Evolutionary conservation across 2,888 invertebrate species (phyloP), one percentile per base, ranked within the genome.

Genomic region (Hirtodrosophila cameraria): DNA sequence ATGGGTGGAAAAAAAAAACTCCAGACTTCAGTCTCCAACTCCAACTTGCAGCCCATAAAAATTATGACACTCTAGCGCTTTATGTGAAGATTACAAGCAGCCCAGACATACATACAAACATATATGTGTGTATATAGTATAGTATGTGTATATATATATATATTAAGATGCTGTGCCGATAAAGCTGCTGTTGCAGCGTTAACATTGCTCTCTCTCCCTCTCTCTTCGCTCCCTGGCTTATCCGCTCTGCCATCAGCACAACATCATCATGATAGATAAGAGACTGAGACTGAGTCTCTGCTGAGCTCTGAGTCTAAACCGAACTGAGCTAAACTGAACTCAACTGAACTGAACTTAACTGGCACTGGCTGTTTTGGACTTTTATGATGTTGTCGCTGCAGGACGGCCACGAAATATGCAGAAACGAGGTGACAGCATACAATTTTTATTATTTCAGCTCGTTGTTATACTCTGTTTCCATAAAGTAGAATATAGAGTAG

Each of bases 241-340:
- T 86, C 82, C 72, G 75, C 30, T 43, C 30, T 66, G 67, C 67
- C 85, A 82, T 86, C 82, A 76, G 68, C 67, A 75, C 61, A 86
- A 81, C 84, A 82, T 83, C 77, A 86, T 70, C 84, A 60, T 67
- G 67, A 72, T 69, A 86, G 82, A 84, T 81, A 85, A 86, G 78
- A 55, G 55, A 38, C 42, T n/a, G 33, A 41, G 53, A n/a, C 28
- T 45, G 49, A 31, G 46, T n/a, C 23, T 52, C 45, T 39, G 36
- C 28, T 49, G 68, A 38, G 50, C 28, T 39, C 27, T 39, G 46
- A 11, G 11, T 30, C n/a, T 16, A 31, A 35, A 13, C n/a, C 2
- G 38, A 2, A 3, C 8, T 7, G 25, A 16, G 12, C 13, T 28
- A 11, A 4, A n/a, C 33, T 36, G 25, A 55, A 46, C 35, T n/a